Base-by-base conservation (phyloP, 2,113 vertebrate genomes). In the Rousettus leschenaultii region DNA sequence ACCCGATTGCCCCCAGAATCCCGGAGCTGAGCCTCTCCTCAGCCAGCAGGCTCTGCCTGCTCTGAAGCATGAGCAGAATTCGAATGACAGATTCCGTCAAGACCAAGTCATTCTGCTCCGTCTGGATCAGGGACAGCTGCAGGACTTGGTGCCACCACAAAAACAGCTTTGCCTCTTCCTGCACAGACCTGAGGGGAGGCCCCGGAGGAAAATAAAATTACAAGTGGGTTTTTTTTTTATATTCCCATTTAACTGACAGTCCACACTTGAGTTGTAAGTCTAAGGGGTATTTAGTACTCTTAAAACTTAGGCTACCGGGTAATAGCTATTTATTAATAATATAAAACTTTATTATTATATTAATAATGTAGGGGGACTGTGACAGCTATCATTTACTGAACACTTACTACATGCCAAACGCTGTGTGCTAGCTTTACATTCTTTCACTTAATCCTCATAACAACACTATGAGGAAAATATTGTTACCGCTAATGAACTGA, bases 91-190 rank as follows among this genome's bases (percentile, higher is more conserved):
- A 98, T 53, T 98, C 99, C 0, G 97, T 97, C 63, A 98, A 73
- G 59, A 98, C 0, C 0, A 97, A 30, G 53, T 99, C 99, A 0
- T 98, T 99, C 93, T 99, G 99, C 75, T 99, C 98, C 7, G 98
- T 94, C 97, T 99, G 99, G 35, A 99, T 98, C 97, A 99, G 98
- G 95, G 99, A 99, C 30, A 99, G 98, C 91, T 99, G 98, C 89
- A 99, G 97, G 15, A 98, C 98, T 96, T 99, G 99, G 95, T 99
- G 99, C 99, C 99, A 99, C 99, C 99, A 99, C 19, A 99, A 98
- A 86, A 99, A 99, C 95, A 99, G 98, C 97, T 99, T 99, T n/a
- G 99, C 99, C 97, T 99, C 99, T 38, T 99, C 99, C 35, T 98
- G 98, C 4, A 98, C 93, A 57, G 99, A 99, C 90, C 99, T 99